These are phyloP conservation scores for Scalopus aquaticus DNA, from an alignment of 2,113 vertebrate genomes.

Conservation along the genomic window DNA sequence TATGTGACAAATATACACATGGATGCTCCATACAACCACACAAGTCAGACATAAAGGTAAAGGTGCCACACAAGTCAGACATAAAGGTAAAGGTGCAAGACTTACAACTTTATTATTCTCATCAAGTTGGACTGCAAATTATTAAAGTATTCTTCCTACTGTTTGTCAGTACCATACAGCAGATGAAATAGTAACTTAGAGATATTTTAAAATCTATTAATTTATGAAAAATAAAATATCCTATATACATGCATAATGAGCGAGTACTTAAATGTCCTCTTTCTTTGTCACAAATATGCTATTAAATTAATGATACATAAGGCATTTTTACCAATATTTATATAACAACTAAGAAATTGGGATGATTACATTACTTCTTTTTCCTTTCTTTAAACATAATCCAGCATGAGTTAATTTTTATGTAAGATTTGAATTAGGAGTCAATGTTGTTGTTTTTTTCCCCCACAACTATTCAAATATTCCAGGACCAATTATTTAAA, in stretches of 20 bases:
- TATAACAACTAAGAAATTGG: neutral
- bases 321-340: conserved; percentile 6
- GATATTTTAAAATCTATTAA: neutral
- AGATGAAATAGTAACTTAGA: neutral
- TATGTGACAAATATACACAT: neutral
- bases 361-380: neutral
- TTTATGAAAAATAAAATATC: conserved; percentile 14
- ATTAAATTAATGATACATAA: neutral
- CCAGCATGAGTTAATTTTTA: neutral
- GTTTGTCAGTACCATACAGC: neutral
- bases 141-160: neutral
- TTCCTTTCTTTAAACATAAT: neutral
- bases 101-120: neutral
- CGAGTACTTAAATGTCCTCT: neutral
- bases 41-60: neutral
- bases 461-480: neutral
- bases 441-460: neutral
- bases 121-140: neutral
- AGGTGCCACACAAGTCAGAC: neutral
- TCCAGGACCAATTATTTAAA: neutral
- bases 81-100: neutral
- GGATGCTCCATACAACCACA: neutral
- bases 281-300: neutral
- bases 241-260: neutral
- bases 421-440: neutral